These are phyloP conservation scores for Drosophila hydei DNA, from an alignment of 1,140 invertebrate species.

Conservation along the genomic window DNA sequence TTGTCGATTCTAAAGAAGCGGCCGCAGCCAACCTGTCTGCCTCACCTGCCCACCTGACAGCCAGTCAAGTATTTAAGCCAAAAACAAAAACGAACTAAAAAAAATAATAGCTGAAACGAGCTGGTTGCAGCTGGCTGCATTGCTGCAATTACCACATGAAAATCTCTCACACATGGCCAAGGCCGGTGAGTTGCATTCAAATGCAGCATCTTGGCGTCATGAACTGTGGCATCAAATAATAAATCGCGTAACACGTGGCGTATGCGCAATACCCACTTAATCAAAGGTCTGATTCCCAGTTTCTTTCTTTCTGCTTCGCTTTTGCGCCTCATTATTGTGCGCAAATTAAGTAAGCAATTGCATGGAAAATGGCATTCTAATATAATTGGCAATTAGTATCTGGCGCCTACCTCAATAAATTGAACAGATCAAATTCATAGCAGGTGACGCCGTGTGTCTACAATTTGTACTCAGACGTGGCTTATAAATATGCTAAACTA, in stretches of 20 bases:
- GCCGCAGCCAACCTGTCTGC: slow-evolving; percentile 19
- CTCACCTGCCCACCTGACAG: not conserved
- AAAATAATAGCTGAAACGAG: not conserved
- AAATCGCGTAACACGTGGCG: slow-evolving; percentile 12
- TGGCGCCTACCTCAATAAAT: too few relatives aligned
- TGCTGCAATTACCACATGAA: slow-evolving; percentile 31
- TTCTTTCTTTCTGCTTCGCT: not conserved
- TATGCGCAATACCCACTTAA: slow-evolving; percentile 27
- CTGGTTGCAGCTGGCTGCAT: slow-evolving; percentile 20
- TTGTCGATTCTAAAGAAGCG: slow-evolving; percentile 60
- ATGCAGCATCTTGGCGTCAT: not conserved
- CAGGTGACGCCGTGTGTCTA: too few relatives aligned
- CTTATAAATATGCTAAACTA: too few relatives aligned
- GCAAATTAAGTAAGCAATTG: not conserved
- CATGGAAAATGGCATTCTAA: too few relatives aligned
- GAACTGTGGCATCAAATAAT: slow-evolving; percentile 13
- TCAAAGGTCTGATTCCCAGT: slow-evolving; percentile 2
- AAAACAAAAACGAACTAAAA: not conserved
- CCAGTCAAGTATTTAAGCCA: not conserved
- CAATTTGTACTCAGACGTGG: too few relatives aligned
- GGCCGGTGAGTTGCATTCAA: slow-evolving; percentile 14
- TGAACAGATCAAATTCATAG: too few relatives aligned
- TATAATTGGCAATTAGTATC: too few relatives aligned
- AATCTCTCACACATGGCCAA: slow-evolving; percentile 29
- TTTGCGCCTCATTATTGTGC: not conserved